Evolutionary conservation across 2,113 vertebrate species (phyloP), one percentile per base, ranked within the genome.

Genomic region (Ivindomyrus marchei): DNA sequence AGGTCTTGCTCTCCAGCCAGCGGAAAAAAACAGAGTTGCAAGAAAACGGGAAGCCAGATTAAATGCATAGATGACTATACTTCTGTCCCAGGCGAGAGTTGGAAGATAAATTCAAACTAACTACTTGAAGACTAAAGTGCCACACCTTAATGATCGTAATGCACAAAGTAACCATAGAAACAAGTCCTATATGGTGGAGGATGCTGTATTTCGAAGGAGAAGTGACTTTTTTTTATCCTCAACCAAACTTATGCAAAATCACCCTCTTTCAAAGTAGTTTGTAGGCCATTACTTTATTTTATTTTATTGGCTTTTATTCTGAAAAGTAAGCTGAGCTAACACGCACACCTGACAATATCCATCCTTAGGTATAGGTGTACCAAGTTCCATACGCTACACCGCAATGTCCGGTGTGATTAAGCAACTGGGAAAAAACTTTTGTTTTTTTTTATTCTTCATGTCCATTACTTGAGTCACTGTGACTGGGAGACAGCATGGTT

Each of bases 21-120:
- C 93, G 31, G 89, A 88, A 94, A 87, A 97, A 97, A 93, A 91
- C 93, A 2, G 91, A 92, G 90, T 84, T 90, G 36, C 96, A 97
- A 42, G 96, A 97, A 94, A 99, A 99, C 39, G 97, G 98, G 87
- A 99, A 98, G 94, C 93, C 95, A 46, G 95, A 98, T 91, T 99
- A 88, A 49, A 74, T 7, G 2, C 24, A 62, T 21, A 24, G 52
- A 19, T 11, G 45, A n/a, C 19, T 24, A n/a, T 17, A 49, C 15
- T 7, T 85, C 83, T 49, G 39, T 85, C 7, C 83, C 2, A 1
- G 83, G 42, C 6, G 0, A 46, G 39, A 46, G 42, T 19, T 27
- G 21, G 31, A 53, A 47, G 11, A 47, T 53, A 31, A 70, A 39
- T 24, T 56, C 31, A 66, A 56, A 53, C 42, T 47, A 24, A 45